These are phyloP conservation scores for Pollenia angustigena DNA, from an alignment of 2,888 invertebrate genomes.

Conservation along the genomic window DNA sequence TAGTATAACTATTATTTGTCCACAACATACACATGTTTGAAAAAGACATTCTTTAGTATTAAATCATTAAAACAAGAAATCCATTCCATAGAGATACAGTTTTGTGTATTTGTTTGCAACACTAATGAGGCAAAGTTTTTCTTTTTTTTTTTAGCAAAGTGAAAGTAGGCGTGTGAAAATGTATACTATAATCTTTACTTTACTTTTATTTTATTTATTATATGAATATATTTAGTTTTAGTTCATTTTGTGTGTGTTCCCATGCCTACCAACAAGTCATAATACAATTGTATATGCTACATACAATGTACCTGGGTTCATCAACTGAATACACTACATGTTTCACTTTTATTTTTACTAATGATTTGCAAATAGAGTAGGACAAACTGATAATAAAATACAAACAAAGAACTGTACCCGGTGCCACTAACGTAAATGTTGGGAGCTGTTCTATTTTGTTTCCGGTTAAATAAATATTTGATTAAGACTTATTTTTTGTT, in stretches of 20 bases:
- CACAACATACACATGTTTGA: conserved; percentile 6
- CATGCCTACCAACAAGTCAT: conserved; percentile 35
- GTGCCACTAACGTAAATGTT: background rate
- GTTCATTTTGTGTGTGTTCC: background rate
- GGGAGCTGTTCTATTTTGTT: conserved; percentile 48
- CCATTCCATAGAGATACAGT: conserved; percentile 11
- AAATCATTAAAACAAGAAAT: conserved; percentile 44
- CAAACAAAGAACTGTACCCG: conserved; percentile 4
- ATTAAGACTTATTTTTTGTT: conserved; percentile 40
- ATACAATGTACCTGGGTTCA: background rate
- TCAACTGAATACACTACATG: conserved; percentile 37
- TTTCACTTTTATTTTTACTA: conserved; percentile 73
- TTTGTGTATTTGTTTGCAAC: conserved; percentile 13
- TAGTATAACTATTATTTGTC: conserved; percentile 25
- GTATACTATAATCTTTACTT: conserved; percentile 55
- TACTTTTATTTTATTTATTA: conserved; percentile 32
- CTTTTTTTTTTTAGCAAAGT: conserved; percentile 42
- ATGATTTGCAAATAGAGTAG: conserved; percentile 73
- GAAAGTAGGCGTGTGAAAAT: conserved; percentile 73
- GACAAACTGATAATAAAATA: conserved; percentile 71
- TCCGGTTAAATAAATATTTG: conserved; percentile 70
- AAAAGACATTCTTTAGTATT: conserved; percentile 35
- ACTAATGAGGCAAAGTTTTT: conserved; percentile 68
- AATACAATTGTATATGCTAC: background rate
- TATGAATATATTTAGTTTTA: conserved; percentile 14